Base-by-base conservation (phyloP, 1,140 invertebrate genomes). In the Trachymyrmex septentrionalis region DNA sequence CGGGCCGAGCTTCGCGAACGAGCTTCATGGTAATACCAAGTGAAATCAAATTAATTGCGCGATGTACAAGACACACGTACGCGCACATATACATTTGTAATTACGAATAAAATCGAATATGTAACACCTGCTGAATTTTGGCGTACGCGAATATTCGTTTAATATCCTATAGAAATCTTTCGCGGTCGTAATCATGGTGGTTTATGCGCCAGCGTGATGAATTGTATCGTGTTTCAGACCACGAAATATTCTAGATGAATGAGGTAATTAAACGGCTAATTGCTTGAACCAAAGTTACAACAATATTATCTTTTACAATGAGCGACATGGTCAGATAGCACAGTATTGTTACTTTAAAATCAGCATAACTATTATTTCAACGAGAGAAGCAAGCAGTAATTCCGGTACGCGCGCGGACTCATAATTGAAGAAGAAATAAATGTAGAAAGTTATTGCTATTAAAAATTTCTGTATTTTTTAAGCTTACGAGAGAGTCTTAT, bases 1-100 rank as follows among this genome's bases (percentile, higher is more conserved):
- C 64, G 9, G 30, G 2, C 1, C 38, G 38, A n/a, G 24, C 16
- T 27, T 57, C 50, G 50, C 64, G 66, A 81, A 24, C 50, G 2
- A 50, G 64, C 66, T n/a, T 71, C 66, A 19, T 9, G 21, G 34
- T 50, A 21, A 57, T n/a, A 34, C 50, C 10, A 16, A 61, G 38
- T 61, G 57, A 84, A 84, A 84, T 84, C 69, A 73, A 84, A 84
- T 69, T 84, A 84, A 84, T 84, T 84, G 69, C 55, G 38, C 55
- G 69, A 38, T 24, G 24, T 48, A 59, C 53, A 53, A 16, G 48
- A 50, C 4, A 50, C 48, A 50, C 14, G 4, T 27, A 12, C 59
- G 30, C 48, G 19, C 6, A 61, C 12, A 14, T 14, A 44, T 44
- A 44, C 78, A 16, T 38, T 63, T 21, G 44, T 50, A 48, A 84